These are phyloP conservation scores for Muscina levida DNA, from an alignment of 2,888 invertebrate genomes.

Conservation along the genomic window DNA sequence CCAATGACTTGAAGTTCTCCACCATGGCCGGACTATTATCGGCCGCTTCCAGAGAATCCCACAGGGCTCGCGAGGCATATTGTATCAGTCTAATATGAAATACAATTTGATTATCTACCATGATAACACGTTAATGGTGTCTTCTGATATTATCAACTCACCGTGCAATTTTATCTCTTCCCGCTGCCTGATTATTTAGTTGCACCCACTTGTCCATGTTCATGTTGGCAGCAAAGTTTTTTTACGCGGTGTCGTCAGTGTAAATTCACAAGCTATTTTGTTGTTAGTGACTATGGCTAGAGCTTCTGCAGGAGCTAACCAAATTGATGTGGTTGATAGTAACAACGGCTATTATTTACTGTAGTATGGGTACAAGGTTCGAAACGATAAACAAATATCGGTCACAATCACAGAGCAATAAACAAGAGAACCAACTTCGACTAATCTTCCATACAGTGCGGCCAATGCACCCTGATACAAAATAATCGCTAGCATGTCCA, in stretches of 20 bases:
- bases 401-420: constrained; percentile 7
- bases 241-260: not conserved
- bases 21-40: constrained; percentile 84
- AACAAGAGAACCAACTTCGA: too few species aligned
- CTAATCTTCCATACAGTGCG: too few species aligned
- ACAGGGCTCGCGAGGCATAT: constrained; percentile 89
- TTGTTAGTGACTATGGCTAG: not conserved
- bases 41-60: constrained; percentile 86
- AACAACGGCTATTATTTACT: constrained; percentile 8
- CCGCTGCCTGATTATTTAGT: constrained; percentile 77
- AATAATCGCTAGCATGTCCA: too few species aligned
- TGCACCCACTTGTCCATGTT: constrained; percentile 77
- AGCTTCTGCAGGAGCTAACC: not conserved
- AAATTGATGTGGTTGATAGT: too few species aligned
- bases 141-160: constrained; percentile 64
- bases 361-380: constrained; percentile 71
- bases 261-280: not conserved
- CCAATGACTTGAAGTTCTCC: constrained; percentile 89
- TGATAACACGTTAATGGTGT: too few species aligned
- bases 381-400: constrained; percentile 64
- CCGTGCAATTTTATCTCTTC: constrained; percentile 79
- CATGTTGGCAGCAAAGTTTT: constrained; percentile 42
- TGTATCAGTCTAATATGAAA: constrained; percentile 85
- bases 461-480: too few species aligned
- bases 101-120: not conserved